Evolutionary conservation across 2,797 vertebrate genomes (phyloP).

Genomic region (Synanceia verrucosa): DNA sequence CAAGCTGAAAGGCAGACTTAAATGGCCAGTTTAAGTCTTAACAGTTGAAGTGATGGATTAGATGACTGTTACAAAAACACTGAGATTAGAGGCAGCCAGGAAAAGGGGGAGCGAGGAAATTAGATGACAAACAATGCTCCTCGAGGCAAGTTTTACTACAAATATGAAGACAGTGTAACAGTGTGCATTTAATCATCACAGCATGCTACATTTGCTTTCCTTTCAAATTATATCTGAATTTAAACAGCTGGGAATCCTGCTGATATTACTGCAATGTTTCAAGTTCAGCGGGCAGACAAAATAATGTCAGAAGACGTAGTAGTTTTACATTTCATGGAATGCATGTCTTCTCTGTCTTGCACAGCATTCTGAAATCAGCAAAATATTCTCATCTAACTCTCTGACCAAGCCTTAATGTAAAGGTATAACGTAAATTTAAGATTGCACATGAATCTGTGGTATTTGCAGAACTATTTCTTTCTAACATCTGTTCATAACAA

Average conservation of each 20-base stretch:
- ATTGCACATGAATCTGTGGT: too few relatives aligned
- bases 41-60: conserved; percentile 72
- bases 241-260: neutral
- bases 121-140: conserved; percentile 38
- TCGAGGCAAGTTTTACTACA: neutral
- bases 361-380: too few relatives aligned
- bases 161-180: neutral
- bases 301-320: neutral
- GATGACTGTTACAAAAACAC: conserved; percentile 57
- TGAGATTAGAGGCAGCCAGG: conserved; percentile 52
- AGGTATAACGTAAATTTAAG: too few relatives aligned
- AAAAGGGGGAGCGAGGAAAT: neutral
- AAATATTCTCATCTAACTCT: neutral
- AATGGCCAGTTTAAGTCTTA: conserved; percentile 48
- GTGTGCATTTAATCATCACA: neutral
- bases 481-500: too few relatives aligned
- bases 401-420: too few relatives aligned
- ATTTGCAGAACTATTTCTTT: too few relatives aligned
- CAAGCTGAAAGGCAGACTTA: conserved; percentile 33
- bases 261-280: conserved; percentile 27
- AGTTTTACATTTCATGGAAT: neutral
- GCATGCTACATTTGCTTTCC: conserved; percentile 12
- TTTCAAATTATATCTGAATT: conserved; percentile 5
- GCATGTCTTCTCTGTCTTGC: too few relatives aligned
- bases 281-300: neutral